Conservation (phyloP, 2,797 vertebrate species). For the Coracias cyanogaster region DNA sequence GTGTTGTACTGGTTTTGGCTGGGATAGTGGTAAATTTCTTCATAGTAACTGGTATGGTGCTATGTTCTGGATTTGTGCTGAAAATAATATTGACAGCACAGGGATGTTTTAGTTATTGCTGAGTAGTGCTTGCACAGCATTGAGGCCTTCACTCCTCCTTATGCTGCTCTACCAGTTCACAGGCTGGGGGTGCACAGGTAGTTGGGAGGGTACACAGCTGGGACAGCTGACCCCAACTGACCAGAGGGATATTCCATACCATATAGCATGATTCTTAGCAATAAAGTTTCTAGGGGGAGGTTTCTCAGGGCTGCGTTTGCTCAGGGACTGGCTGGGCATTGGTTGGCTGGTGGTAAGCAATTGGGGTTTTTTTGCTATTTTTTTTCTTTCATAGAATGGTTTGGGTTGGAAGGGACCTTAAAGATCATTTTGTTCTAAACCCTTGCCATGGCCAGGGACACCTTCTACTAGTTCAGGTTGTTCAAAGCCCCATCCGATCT, state of each 20-base stretch:
- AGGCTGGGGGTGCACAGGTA: background rate
- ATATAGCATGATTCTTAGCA: background rate
- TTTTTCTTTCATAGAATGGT: background rate
- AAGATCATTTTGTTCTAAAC: background rate
- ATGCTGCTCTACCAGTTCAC: fast-evolving
- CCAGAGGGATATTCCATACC: background rate
- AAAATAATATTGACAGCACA: background rate
- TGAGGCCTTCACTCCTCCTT: background rate
- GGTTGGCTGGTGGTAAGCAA: background rate
- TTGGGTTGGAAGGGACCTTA: background rate
- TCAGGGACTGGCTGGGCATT: background rate
- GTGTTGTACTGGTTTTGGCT: background rate
- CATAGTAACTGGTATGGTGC: no score
- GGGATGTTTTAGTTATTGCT: background rate
- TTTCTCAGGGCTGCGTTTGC: background rate
- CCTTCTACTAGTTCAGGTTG: background rate
- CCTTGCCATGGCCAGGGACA: background rate
- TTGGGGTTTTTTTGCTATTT: fast-evolving
- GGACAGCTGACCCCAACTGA: background rate
- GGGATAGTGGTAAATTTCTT: background rate
- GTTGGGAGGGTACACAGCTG: background rate
- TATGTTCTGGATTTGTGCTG: background rate
- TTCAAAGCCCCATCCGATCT: background rate
- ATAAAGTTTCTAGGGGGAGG: background rate
- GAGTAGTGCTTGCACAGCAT: background rate